A percentile compares a stretch with the other conserved stretches of the same genome.
Conservation (phyloP, 2,113 vertebrate species). For the Thunnus maccoyii region DNA sequence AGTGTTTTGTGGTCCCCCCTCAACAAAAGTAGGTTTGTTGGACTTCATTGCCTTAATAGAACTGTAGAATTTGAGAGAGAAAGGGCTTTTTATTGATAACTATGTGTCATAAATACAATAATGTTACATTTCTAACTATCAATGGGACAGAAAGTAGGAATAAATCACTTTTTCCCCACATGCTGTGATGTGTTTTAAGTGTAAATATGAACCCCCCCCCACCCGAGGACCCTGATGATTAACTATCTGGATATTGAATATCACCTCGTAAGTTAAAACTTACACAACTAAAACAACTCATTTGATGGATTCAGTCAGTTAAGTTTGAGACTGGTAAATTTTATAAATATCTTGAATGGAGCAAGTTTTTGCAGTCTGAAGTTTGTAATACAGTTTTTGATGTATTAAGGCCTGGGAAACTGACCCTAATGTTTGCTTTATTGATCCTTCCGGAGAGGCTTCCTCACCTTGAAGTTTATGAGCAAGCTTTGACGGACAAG, state of each 20-base stretch:
- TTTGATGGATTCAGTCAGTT: not conserved
- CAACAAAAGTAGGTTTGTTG: constrained; percentile 7
- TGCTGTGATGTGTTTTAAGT: constrained; percentile 13
- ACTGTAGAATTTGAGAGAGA: constrained; percentile 1
- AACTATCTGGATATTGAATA: not conserved
- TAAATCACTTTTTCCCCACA: constrained; percentile 67
- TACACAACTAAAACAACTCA: not conserved
- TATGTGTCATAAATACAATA: constrained; percentile 9
- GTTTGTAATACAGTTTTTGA: constrained; percentile 7
- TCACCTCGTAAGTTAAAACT: not conserved
- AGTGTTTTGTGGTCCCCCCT: constrained; percentile 28
- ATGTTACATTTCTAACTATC: constrained; percentile 54
- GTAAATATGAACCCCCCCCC: not conserved
- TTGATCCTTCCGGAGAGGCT: constrained; percentile 58
- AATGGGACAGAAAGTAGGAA: constrained; percentile 37
- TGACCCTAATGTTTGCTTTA: constrained; percentile 44
- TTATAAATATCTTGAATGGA: not conserved
- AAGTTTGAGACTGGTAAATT: too few species aligned
- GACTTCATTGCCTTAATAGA: constrained; percentile 70
- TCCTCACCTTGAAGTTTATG: constrained; percentile 70
- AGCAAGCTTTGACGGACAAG: constrained; percentile 50
- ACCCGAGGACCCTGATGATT: not conserved
- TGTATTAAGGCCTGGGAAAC: constrained; percentile 45
- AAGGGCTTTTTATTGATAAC: constrained; percentile 58
- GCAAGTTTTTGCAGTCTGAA: not conserved